Evolutionary conservation across 1,140 invertebrate genomes (phyloP).

Genomic region (Ladona fulva): DNA sequence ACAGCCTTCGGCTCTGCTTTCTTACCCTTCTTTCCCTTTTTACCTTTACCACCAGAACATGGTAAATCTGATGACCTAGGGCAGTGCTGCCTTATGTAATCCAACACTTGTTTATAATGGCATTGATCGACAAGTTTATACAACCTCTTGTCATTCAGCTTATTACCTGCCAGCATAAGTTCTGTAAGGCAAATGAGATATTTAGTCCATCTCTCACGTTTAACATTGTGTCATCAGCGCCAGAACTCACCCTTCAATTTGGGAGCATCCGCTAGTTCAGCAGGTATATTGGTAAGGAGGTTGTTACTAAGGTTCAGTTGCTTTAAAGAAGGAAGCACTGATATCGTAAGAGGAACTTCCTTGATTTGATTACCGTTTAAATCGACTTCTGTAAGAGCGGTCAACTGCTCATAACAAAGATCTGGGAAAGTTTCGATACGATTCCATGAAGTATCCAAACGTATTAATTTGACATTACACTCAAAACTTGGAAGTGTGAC

Average conservation of each 20-base stretch:
- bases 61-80: conserved; percentile 35
- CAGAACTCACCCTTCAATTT: conserved; percentile 55
- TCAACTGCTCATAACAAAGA: conserved; percentile 47
- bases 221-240: background rate
- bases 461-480: conserved; percentile 44
- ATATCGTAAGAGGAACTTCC: conserved; percentile 49
- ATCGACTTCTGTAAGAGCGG: conserved; percentile 55
- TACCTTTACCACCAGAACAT: conserved; percentile 35
- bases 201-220: conserved; percentile 1
- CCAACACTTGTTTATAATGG: conserved; percentile 54
- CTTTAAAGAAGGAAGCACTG: conserved; percentile 50
- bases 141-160: conserved; percentile 58
- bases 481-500: conserved; percentile 47
- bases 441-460: conserved; percentile 60
- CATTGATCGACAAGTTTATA: conserved; percentile 62
- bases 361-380: conserved; percentile 57
- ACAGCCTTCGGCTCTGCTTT: background rate
- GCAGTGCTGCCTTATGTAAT: conserved; percentile 57
- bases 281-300: conserved; percentile 48
- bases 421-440: conserved; percentile 52
- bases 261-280: conserved; percentile 50
- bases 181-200: conserved; percentile 32
- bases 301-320: conserved; percentile 61
- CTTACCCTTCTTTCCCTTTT: conserved; percentile 36
- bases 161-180: conserved; percentile 59